Percentiles rank a stretch among this genome's conserved stretches.
These are phyloP conservation scores for Brevipalpus yothersi DNA, from an alignment of 1,140 invertebrate species.

Conservation along the genomic window DNA sequence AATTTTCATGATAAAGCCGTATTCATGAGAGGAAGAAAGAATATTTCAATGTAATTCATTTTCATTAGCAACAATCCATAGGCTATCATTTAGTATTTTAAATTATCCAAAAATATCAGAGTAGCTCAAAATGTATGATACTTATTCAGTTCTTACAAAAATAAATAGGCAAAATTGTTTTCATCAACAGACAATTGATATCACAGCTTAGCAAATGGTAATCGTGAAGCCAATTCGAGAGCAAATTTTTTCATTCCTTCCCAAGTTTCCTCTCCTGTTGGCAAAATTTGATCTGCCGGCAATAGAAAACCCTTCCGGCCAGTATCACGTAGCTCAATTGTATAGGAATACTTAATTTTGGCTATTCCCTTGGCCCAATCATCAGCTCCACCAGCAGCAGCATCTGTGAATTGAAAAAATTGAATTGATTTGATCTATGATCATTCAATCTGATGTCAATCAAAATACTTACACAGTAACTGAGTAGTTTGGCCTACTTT, in stretches of 20 bases:
- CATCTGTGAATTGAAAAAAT: not conserved
- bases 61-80: no score
- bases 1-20: no score
- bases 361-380: constrained; percentile 21
- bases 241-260: not conserved
- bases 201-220: no score
- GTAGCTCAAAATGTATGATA: no score
- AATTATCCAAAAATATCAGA: no score
- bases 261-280: constrained; percentile 6
- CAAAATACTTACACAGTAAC: not conserved
- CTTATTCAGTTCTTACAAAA: no score
- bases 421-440: not conserved
- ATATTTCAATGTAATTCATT: no score
- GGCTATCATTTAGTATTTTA: no score
- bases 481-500: not conserved
- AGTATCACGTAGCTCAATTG: constrained; percentile 23
- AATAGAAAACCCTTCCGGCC: constrained; percentile 24
- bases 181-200: no score
- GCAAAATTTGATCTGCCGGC: constrained; percentile 19
- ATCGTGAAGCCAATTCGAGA: no score
- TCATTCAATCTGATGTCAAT: not conserved
- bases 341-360: constrained; percentile 20
- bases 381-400: constrained; percentile 12
- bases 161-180: no score
- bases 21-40: no score